Conservation (phyloP, 2,113 vertebrate species). For the Thermophis baileyi region DNA sequence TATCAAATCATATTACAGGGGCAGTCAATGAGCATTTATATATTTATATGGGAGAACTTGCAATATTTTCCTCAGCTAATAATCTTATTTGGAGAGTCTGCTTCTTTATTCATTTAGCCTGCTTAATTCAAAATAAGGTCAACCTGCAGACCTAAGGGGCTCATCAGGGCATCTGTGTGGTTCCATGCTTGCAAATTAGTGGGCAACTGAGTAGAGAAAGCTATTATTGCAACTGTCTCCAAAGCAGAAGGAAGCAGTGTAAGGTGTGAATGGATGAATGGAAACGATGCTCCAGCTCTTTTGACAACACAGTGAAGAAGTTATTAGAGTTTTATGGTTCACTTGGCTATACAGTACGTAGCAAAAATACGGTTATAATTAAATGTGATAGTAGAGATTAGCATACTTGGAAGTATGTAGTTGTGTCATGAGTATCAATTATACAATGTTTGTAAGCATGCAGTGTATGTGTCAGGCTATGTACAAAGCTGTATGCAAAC, state of each 20-base stretch:
- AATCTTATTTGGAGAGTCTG: neutral
- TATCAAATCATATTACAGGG: neutral
- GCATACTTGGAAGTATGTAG: neutral
- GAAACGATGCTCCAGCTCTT: neutral
- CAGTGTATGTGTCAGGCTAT: neutral
- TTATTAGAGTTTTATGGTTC: neutral
- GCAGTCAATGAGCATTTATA: neutral
- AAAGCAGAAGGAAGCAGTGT: neutral
- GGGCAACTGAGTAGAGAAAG: neutral
- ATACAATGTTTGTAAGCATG: neutral
- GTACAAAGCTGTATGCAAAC: neutral
- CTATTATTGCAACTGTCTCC: neutral
- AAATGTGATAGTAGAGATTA: neutral
- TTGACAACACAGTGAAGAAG: neutral
- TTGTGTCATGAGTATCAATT: neutral
- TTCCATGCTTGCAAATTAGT: neutral
- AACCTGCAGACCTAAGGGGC: neutral
- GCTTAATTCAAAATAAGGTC: neutral
- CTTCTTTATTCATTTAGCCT: neutral
- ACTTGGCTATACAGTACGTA: neutral
- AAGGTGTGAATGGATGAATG: neutral
- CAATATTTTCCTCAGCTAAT: neutral
- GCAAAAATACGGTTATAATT: neutral
- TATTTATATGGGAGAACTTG: neutral
- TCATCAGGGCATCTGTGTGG: neutral